Percentiles rank a stretch among this genome's conserved stretches.
Evolutionary conservation across 2,797 vertebrate genomes (phyloP).

Genomic region (Myiothlypis chrysogaster): DNA sequence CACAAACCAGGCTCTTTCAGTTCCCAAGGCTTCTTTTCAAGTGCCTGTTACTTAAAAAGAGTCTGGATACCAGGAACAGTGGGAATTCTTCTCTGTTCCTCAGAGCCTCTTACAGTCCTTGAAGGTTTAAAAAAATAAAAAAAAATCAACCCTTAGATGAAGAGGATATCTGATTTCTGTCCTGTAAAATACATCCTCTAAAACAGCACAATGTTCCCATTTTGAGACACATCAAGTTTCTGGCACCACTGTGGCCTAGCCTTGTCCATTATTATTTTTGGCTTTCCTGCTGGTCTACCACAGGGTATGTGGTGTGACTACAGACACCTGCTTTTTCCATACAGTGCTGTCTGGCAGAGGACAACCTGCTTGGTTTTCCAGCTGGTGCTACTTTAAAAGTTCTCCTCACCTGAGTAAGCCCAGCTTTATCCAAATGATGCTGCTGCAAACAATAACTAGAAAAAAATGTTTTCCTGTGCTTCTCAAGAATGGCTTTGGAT

Average conservation of each 20-base stretch:
- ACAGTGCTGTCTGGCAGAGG: background rate
- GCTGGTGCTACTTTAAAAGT: background rate
- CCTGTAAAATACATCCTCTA: background rate
- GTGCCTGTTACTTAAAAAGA: background rate
- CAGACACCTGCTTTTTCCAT: background rate
- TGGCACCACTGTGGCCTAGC: background rate
- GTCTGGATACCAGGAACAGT: background rate
- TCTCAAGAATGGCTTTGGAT: background rate
- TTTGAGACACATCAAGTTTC: background rate
- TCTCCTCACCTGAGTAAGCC: background rate
- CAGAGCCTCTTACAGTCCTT: background rate
- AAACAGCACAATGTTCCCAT: background rate
- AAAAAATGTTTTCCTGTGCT: background rate
- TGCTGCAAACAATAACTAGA: background rate
- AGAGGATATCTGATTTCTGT: background rate
- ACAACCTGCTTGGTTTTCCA: background rate
- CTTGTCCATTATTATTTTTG: background rate
- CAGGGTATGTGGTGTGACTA: background rate
- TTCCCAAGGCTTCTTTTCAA: slow-evolving; percentile 21
- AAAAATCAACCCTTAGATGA: background rate
- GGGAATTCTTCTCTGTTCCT: slow-evolving; percentile 23
- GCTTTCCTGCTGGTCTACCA: background rate
- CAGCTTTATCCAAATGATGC: background rate
- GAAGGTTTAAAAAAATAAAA: background rate
- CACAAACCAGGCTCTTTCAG: background rate